These are phyloP conservation scores for Phyllostomus hastatus DNA, from an alignment of 2,113 vertebrate species.

Conservation along the genomic window DNA sequence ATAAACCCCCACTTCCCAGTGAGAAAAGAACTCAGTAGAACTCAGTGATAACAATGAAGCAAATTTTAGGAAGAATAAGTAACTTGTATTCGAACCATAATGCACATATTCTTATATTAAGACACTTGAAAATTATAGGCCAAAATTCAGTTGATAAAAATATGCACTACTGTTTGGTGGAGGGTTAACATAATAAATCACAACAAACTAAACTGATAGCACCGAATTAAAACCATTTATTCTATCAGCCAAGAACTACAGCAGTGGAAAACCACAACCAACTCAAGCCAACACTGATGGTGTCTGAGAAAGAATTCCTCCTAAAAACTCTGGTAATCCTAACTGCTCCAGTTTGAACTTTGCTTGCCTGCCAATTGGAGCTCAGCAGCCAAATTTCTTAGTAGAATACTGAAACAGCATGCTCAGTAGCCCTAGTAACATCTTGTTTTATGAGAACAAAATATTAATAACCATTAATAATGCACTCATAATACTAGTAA, in stretches of 20 bases:
- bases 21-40: not conserved
- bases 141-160: slow-evolving; percentile 33
- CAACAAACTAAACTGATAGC: not conserved
- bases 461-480: not conserved
- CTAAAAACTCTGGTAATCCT: not conserved
- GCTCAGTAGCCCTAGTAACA: not conserved
- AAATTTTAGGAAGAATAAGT: not conserved
- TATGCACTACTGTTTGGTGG: not conserved
- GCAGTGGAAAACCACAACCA: slow-evolving; percentile 29
- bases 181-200: slow-evolving; percentile 30
- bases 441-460: slow-evolving; percentile 28
- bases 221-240: slow-evolving; percentile 14
- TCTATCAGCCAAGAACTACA: slow-evolving; percentile 4
- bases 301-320: slow-evolving; percentile 25
- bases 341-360: not conserved
- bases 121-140: slow-evolving; percentile 9
- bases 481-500: not conserved
- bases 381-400: slow-evolving; percentile 18
- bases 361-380: not conserved
- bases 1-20: slow-evolving; percentile 16
- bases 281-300: not conserved
- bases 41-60: not conserved
- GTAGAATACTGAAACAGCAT: not conserved
- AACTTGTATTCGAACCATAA: not conserved
- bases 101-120: not conserved